phyloP scores from a whole-genome alignment of 2,888 invertebrate genomes.

The Leptura quadrifasciata region DNA sequence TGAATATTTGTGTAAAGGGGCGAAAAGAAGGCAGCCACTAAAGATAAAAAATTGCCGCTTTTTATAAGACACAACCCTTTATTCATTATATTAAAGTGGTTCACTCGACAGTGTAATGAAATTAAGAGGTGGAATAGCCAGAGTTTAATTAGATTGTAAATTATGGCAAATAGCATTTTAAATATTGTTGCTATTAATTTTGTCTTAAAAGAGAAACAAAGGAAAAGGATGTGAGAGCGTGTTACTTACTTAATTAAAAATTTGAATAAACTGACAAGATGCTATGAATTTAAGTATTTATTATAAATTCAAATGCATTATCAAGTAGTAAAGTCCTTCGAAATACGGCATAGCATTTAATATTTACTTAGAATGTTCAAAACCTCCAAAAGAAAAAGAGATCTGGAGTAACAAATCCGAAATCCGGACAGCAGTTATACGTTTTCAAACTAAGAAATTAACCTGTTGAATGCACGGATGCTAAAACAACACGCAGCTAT shows the following conservation, averaged over 20 bases:
- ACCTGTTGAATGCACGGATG: no score
- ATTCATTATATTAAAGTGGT: constrained; percentile 40
- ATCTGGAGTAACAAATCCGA: no score
- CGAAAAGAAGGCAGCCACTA: constrained; percentile 19
- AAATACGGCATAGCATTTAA: no score
- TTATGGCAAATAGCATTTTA: constrained; percentile 37
- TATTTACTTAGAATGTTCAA: no score
- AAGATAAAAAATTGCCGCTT: constrained; percentile 37
- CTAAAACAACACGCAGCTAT: no score
- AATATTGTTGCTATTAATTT: constrained; percentile 30
- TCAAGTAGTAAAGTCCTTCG: no score
- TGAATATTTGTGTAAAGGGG: constrained; percentile 20
- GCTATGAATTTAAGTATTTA: not conserved
- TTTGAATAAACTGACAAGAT: not conserved
- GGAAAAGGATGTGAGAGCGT: not conserved
- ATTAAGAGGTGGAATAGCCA: constrained; percentile 34
- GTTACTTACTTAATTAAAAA: not conserved
- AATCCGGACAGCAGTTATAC: no score
- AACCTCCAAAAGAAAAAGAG: no score
- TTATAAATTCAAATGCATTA: no score
- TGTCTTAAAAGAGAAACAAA: not conserved
- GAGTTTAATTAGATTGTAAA: constrained; percentile 34
- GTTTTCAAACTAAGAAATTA: no score
- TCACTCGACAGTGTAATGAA: constrained; percentile 33
- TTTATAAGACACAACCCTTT: constrained; percentile 39